Percentiles rank a stretch among this genome's conserved stretches.
Evolutionary conservation across 1,140 invertebrate species (phyloP).

Genomic region (Penaeus vannamei): DNA sequence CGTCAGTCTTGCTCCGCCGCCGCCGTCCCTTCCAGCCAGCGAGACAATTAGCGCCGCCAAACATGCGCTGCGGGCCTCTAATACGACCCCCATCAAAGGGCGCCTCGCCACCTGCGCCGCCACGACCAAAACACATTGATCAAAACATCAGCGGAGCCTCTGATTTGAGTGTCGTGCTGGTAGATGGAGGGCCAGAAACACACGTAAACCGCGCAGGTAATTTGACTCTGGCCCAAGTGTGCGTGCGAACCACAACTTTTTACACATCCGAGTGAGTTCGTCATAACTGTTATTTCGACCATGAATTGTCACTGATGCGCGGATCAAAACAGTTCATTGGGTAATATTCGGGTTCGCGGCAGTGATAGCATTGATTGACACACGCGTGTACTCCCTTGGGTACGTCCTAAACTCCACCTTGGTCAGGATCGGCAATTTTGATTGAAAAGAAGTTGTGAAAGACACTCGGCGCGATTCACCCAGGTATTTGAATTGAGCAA

Average conservation of each 20-base stretch:
- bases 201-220: constrained; percentile 40
- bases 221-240: constrained; percentile 35
- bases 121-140: constrained; percentile 58
- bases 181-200: constrained; percentile 40
- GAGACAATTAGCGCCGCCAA: background rate
- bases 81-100: constrained; percentile 26
- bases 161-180: constrained; percentile 57
- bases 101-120: constrained; percentile 23
- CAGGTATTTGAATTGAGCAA: too few relatives aligned
- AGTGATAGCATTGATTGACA: too few relatives aligned
- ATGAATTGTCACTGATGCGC: too few relatives aligned
- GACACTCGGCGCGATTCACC: too few relatives aligned
- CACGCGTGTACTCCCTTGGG: too few relatives aligned
- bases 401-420: too few relatives aligned
- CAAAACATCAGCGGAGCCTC: constrained; percentile 63
- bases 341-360: too few relatives aligned
- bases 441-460: too few relatives aligned
- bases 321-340: too few relatives aligned
- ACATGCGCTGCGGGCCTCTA: background rate
- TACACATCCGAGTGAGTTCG: constrained; percentile 12
- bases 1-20: background rate
- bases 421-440: too few relatives aligned
- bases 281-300: constrained; percentile 28
- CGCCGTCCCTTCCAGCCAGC: background rate
- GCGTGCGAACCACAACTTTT: constrained; percentile 15